phyloP scores from a whole-genome alignment of 1,140 invertebrate genomes.

The Drosophila nannoptera region DNA sequence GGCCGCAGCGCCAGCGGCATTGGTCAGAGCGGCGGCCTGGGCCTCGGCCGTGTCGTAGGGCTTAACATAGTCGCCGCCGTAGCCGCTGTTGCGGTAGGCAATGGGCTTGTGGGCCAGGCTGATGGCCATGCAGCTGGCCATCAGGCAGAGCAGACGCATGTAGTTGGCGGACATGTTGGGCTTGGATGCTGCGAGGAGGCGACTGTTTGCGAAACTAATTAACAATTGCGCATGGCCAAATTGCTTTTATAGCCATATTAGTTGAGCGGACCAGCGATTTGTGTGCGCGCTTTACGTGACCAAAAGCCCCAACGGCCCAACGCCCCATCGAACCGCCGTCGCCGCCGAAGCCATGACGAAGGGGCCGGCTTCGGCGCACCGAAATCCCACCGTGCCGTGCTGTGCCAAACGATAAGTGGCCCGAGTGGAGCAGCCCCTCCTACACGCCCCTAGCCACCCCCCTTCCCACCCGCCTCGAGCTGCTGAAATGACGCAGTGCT shows the following conservation, averaged over 20 bases:
- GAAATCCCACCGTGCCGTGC: conserved; percentile 16
- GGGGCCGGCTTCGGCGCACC: conserved; percentile 1
- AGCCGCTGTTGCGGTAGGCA: conserved; percentile 14
- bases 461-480: not conserved
- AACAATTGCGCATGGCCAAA: conserved; percentile 68
- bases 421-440: not conserved
- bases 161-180: conserved; percentile 56
- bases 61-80: conserved; percentile 45
- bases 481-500: conserved; percentile 36
- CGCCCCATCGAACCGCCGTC: conserved; percentile 42
- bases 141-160: conserved; percentile 60
- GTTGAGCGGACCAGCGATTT: conserved; percentile 64
- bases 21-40: conserved; percentile 66
- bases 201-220: conserved; percentile 68
- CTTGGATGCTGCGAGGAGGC: conserved; percentile 53
- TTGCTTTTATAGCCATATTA: conserved; percentile 74
- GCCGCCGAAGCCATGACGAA: too few relatives aligned
- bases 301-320: conserved; percentile 46
- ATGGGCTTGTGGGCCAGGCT: conserved; percentile 38
- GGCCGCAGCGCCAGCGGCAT: conserved; percentile 67
- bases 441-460: not conserved
- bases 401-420: conserved; percentile 39
- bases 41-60: conserved; percentile 63
- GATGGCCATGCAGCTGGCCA: conserved; percentile 55
- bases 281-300: conserved; percentile 70